Percentiles rank a stretch among this genome's conserved stretches.
Conservation (phyloP, 2,113 vertebrate species). For the Neotoma lepida region DNA sequence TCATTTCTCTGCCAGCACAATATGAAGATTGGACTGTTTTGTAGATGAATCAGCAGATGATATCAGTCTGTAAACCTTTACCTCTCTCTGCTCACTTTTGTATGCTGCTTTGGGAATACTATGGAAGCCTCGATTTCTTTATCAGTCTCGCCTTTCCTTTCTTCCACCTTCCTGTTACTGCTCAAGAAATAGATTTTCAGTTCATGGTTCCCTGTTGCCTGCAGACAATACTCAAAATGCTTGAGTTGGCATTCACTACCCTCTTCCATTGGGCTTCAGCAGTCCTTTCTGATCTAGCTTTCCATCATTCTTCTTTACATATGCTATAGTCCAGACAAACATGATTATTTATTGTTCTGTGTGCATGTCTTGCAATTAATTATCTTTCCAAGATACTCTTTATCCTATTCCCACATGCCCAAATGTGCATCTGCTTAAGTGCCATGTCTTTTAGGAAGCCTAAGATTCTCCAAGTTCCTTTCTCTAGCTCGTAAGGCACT, state of each 20-base stretch:
- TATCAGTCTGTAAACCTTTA: background rate
- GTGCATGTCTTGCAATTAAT: slow-evolving; percentile 41
- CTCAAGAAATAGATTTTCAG: background rate
- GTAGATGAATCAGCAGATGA: background rate
- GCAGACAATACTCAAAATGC: background rate
- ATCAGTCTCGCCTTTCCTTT: background rate
- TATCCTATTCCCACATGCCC: slow-evolving; percentile 24
- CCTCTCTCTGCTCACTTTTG: slow-evolving; percentile 30
- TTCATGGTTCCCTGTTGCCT: background rate
- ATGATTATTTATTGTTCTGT: slow-evolving; percentile 50
- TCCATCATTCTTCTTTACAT: background rate
- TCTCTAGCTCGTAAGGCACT: slow-evolving; percentile 28
- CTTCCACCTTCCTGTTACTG: background rate
- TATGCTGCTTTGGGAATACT: background rate
- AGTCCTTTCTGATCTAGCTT: background rate
- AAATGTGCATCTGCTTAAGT: slow-evolving; percentile 45
- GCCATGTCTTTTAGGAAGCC: slow-evolving; percentile 22
- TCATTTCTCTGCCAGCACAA: slow-evolving; percentile 16
- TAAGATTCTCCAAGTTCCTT: slow-evolving; percentile 45
- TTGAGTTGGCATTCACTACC: slow-evolving; percentile 6
- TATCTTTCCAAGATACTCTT: slow-evolving; percentile 45
- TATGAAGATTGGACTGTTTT: slow-evolving; percentile 1
- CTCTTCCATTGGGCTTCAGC: slow-evolving; percentile 17
- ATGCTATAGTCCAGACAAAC: background rate
- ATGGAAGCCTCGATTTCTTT: background rate